Percentiles rank a stretch among this genome's conserved stretches.
Evolutionary conservation across 1,140 invertebrate species (phyloP).

Genomic region (Leptinotarsa undecemlineata): DNA sequence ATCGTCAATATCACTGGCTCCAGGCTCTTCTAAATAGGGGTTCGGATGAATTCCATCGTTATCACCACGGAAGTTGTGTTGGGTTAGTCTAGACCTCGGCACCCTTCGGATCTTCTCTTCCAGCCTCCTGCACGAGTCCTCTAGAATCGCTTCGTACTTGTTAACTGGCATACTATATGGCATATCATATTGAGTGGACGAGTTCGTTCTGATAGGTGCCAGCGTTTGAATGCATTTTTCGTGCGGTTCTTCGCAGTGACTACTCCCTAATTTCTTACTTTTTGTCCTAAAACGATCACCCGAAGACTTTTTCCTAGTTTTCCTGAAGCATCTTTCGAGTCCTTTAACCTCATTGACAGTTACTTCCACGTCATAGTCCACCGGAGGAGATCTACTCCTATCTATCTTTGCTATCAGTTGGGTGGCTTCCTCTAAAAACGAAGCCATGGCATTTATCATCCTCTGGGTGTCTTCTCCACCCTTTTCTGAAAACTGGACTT

Average conservation of each 20-base stretch:
- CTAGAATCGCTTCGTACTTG: constrained; percentile 48
- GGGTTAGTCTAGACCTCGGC: constrained; percentile 17
- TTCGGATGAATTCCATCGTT: constrained; percentile 34
- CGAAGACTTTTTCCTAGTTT: constrained; percentile 13
- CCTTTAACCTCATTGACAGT: constrained; percentile 42
- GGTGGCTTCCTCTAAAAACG: constrained; percentile 52
- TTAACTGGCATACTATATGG: constrained; percentile 39
- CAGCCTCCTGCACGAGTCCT: constrained; percentile 48
- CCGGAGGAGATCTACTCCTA: constrained; percentile 1
- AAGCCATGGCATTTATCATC: constrained; percentile 49
- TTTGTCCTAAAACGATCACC: neutral
- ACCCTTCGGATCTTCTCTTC: constrained; percentile 42
- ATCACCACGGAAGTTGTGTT: constrained; percentile 9
- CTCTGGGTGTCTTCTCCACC: constrained; percentile 31
- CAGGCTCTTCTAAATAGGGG: constrained; percentile 27
- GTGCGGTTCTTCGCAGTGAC: neutral
- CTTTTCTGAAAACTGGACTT: constrained; percentile 44
- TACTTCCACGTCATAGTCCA: constrained; percentile 47
- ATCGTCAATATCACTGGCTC: constrained; percentile 40
- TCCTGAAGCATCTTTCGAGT: constrained; percentile 25
- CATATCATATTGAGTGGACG: constrained; percentile 25
- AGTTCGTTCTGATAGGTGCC: constrained; percentile 25
- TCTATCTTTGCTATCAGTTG: constrained; percentile 50
- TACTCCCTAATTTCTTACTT: neutral
- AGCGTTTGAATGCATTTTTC: constrained; percentile 25